phyloP scores from a whole-genome alignment of 2,797 vertebrate genomes.

The Catamblyrhynchus diadema region DNA sequence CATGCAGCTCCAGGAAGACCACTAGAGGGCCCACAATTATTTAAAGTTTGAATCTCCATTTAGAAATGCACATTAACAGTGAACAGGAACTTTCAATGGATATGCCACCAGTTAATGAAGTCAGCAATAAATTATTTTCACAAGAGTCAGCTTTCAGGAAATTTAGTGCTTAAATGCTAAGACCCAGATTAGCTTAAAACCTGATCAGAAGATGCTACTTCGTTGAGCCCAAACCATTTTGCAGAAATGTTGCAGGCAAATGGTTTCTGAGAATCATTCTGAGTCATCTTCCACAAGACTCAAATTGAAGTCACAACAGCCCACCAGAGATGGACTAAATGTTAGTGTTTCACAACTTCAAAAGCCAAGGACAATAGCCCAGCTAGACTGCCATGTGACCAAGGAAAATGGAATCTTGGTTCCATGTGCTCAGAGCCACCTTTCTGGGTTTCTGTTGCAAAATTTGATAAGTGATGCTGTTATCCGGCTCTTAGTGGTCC shows the following conservation, averaged over 20 bases:
- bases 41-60: not conserved
- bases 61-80: not conserved
- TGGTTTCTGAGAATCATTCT: not conserved
- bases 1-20: not conserved
- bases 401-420: not conserved
- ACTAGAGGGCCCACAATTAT: not conserved
- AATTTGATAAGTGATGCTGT: not conserved
- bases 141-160: not conserved
- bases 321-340: not conserved
- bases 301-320: not conserved
- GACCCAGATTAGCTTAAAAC: not conserved
- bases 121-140: not conserved
- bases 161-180: fast-evolving
- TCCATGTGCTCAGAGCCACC: fast-evolving
- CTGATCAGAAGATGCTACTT: not conserved
- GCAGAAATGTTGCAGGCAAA: not conserved
- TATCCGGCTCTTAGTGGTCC: not conserved
- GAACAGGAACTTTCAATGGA: not conserved
- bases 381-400: not conserved
- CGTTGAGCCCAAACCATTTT: not conserved
- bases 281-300: not conserved
- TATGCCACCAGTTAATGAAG: not conserved
- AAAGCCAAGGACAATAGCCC: not conserved
- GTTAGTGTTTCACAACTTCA: not conserved
- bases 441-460: not conserved